Percentiles rank a stretch among this genome's conserved stretches.
phyloP scores from a whole-genome alignment of 2,797 vertebrate species.

The Thripadectes ignobilis region DNA sequence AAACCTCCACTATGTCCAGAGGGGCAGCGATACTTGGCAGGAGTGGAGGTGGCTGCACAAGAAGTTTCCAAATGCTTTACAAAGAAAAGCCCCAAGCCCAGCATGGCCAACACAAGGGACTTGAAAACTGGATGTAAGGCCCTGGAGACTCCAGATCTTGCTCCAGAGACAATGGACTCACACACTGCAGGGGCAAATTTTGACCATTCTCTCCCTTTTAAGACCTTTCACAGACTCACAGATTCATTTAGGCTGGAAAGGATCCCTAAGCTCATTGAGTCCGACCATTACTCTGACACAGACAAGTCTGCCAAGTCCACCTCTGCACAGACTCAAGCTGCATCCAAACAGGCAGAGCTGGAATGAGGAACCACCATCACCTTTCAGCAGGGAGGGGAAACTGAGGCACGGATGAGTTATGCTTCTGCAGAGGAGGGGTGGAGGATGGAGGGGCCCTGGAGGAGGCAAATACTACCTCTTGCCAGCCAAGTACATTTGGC shows the following conservation, averaged over 20 bases:
- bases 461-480: not conserved
- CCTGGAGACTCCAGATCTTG: not conserved
- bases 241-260: not conserved
- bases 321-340: not conserved
- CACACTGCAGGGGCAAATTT: not conserved
- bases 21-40: not conserved
- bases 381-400: not conserved
- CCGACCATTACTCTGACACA: not conserved
- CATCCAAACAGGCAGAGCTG: not conserved
- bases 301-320: not conserved
- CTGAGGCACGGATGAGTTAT: accelerated
- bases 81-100: not conserved
- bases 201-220: not conserved
- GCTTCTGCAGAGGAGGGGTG: not conserved
- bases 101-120: not conserved
- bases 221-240: not conserved
- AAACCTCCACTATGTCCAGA: not conserved
- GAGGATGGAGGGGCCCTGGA: not conserved
- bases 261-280: not conserved
- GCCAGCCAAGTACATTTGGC: not conserved
- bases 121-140: not conserved
- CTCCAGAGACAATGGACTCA: not conserved
- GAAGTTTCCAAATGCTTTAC: not conserved
- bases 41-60: not conserved
- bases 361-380: not conserved